These are phyloP conservation scores for Hydrolagus affinis DNA, from an alignment of 2,113 vertebrate genomes.

Conservation along the genomic window DNA sequence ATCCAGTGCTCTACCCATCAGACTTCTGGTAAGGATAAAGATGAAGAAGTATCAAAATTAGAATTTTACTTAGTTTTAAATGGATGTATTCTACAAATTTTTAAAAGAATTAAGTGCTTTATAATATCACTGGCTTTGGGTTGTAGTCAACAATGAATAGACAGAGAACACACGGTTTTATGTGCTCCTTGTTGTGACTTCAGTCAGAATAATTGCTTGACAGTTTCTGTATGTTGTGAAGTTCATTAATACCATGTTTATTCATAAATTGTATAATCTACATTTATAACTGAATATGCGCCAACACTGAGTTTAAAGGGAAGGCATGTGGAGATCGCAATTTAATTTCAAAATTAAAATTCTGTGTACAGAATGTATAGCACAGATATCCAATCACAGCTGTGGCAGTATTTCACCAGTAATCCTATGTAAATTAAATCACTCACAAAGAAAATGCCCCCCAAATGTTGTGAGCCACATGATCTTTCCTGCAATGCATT, in stretches of 20 bases:
- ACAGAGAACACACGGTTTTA: background rate
- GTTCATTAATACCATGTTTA: background rate
- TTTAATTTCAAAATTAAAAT: conserved; percentile 15
- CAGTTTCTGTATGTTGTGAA: background rate
- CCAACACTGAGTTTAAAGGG: background rate
- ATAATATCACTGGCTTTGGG: background rate
- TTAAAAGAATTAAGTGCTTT: background rate
- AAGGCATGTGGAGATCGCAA: background rate
- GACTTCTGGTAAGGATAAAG: background rate
- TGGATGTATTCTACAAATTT: background rate
- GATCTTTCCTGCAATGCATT: background rate
- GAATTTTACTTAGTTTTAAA: background rate
- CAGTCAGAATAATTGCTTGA: background rate
- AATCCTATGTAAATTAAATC: background rate
- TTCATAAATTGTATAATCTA: background rate
- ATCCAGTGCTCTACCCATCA: background rate
- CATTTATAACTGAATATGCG: background rate
- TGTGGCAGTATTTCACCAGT: background rate
- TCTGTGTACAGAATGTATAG: conserved; percentile 10
- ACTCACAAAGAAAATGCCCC: background rate
- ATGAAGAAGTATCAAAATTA: background rate
- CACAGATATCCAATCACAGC: background rate
- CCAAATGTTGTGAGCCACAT: conserved; percentile 16
- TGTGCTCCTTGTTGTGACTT: background rate
- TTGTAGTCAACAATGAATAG: background rate